These are phyloP conservation scores for Pseudonaja textilis DNA, from an alignment of 2,113 vertebrate genomes.

Conservation along the genomic window DNA sequence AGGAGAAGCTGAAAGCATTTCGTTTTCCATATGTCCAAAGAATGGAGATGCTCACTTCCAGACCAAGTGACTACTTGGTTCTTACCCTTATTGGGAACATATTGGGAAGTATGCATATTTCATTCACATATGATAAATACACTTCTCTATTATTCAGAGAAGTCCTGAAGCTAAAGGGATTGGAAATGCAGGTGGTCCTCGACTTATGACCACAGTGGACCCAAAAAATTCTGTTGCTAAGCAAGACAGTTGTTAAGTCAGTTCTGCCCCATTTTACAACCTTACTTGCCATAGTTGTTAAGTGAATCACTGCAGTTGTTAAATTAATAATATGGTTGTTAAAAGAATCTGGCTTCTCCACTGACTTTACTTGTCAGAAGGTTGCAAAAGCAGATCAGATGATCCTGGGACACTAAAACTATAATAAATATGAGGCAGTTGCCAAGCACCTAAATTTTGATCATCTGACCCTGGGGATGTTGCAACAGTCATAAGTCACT, in stretches of 20 bases:
- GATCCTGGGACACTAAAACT: not conserved
- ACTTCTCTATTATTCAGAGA: not conserved
- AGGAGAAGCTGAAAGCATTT: not conserved
- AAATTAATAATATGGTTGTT: not conserved
- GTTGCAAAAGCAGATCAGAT: not conserved
- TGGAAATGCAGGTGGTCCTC: not conserved
- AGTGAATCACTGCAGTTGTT: no score
- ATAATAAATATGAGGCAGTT: not conserved
- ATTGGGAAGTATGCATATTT: not conserved
- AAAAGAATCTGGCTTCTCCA: not conserved
- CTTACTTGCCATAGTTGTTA: no score
- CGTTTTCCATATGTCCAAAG: no score
- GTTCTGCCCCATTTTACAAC: no score
- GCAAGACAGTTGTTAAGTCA: not conserved
- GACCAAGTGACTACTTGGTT: not conserved
- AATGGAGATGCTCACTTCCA: no score
- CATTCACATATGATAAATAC: not conserved
- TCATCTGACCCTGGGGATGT: not conserved
- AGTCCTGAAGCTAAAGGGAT: not conserved
- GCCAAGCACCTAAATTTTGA: not conserved
- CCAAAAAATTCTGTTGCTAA: not conserved
- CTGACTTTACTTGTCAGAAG: not conserved
- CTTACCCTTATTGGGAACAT: not conserved
- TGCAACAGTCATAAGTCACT: not conserved
- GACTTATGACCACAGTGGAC: not conserved